Percentiles rank a stretch among this genome's conserved stretches.
These are phyloP conservation scores for Petrophora chlorosata DNA, from an alignment of 2,888 invertebrate species.

Conservation along the genomic window DNA sequence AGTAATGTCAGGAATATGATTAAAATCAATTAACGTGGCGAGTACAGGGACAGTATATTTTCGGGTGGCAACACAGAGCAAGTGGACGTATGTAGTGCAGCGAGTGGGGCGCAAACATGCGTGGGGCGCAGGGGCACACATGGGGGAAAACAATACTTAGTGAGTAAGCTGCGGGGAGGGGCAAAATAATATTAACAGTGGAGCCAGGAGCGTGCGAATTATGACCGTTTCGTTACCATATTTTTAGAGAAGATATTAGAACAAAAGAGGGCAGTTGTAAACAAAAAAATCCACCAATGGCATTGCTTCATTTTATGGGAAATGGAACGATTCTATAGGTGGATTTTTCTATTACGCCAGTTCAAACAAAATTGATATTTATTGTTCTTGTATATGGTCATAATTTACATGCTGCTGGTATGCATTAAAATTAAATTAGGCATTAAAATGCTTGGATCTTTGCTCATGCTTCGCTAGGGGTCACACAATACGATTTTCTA, in stretches of 20 bases:
- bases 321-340: too few relatives aligned
- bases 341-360: too few relatives aligned
- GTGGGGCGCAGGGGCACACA: slow-evolving; percentile 68
- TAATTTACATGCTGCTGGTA: slow-evolving; percentile 19
- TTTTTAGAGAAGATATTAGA: not conserved
- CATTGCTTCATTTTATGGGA: too few relatives aligned
- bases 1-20: too few relatives aligned
- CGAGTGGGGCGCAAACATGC: slow-evolving; percentile 67
- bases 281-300: too few relatives aligned
- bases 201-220: slow-evolving; percentile 27
- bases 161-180: slow-evolving; percentile 60
- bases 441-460: slow-evolving; percentile 44
- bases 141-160: slow-evolving; percentile 73
- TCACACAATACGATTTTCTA: slow-evolving; percentile 46
- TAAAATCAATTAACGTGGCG: too few relatives aligned
- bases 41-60: slow-evolving; percentile 13
- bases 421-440: slow-evolving; percentile 39
- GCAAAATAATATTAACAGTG: slow-evolving; percentile 39
- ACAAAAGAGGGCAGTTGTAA: not conserved
- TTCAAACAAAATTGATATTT: too few relatives aligned
- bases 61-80: slow-evolving; percentile 62
- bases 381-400: too few relatives aligned
- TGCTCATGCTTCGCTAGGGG: slow-evolving; percentile 66
- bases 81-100: slow-evolving; percentile 58
- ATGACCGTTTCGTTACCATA: too few relatives aligned